Evolutionary conservation across 2,797 vertebrate species (phyloP).

Genomic region (Echeneis naucrates): DNA sequence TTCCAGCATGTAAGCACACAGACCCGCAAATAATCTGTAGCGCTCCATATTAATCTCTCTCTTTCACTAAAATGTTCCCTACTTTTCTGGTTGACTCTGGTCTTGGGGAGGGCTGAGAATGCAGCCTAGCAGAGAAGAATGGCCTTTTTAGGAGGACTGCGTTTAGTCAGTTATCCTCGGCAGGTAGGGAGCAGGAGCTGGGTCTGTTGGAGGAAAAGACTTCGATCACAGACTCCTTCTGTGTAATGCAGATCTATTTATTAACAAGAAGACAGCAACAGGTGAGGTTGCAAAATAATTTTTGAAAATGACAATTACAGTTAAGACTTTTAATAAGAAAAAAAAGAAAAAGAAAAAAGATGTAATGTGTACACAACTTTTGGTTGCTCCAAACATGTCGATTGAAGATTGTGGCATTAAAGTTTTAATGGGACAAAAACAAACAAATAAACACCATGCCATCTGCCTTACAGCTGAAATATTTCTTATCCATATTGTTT

Average conservation of each 20-base stretch:
- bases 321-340: constrained; percentile 11
- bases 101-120: constrained; percentile 49
- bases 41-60: constrained; percentile 54
- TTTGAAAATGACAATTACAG: constrained; percentile 25
- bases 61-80: constrained; percentile 64
- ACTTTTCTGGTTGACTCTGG: constrained; percentile 52
- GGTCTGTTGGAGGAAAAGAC: constrained; percentile 66
- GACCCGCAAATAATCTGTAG: constrained; percentile 36
- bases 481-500: constrained; percentile 22
- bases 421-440: constrained; percentile 12
- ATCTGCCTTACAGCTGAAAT: constrained; percentile 5
- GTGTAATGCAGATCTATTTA: constrained; percentile 47
- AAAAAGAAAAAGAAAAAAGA: neutral
- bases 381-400: constrained; percentile 22
- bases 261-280: constrained; percentile 50
- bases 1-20: constrained; percentile 23
- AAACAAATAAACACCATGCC: constrained; percentile 10
- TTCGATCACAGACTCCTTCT: constrained; percentile 63
- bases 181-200: constrained; percentile 55
- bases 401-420: constrained; percentile 40
- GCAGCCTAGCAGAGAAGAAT: constrained; percentile 37
- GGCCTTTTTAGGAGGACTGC: constrained; percentile 65
- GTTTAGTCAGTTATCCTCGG: constrained; percentile 69
- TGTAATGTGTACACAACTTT: constrained; percentile 10
- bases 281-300: constrained; percentile 50